Percentiles rank a stretch among this genome's conserved stretches.
These are phyloP conservation scores for Euglossa dilemma DNA, from an alignment of 1,140 invertebrate genomes.

Conservation along the genomic window DNA sequence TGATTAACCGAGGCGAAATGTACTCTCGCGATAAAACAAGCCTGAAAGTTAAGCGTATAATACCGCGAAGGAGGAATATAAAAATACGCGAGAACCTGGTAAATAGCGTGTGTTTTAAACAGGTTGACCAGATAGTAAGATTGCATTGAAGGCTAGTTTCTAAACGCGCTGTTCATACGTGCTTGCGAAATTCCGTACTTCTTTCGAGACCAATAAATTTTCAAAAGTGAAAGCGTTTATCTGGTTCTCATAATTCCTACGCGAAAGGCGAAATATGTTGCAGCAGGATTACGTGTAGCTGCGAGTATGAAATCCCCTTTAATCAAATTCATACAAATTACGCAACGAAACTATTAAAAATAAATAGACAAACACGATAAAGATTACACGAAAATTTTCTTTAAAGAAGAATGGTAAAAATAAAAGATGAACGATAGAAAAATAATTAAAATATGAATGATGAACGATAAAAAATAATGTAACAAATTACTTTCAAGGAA, in stretches of 20 bases:
- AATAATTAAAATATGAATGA: too few species aligned
- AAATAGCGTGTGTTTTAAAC: not conserved
- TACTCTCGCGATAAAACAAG: too few species aligned
- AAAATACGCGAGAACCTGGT: not conserved
- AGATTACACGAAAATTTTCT: too few species aligned
- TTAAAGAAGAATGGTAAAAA: not conserved
- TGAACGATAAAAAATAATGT: too few species aligned
- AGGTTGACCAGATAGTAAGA: conserved; percentile 1
- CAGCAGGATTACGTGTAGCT: not conserved
- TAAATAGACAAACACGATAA: too few species aligned
- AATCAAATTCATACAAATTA: too few species aligned
- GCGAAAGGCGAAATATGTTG: not conserved
- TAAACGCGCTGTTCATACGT: not conserved
- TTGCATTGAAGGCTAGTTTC: conserved; percentile 18
- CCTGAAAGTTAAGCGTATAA: not conserved
- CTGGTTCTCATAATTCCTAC: not conserved
- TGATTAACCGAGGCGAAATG: too few species aligned
- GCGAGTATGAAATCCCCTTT: not conserved
- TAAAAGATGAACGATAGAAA: too few species aligned
- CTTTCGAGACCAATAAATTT: not conserved
- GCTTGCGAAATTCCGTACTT: conserved; percentile 19
- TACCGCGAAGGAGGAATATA: too few species aligned
- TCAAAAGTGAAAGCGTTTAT: conserved; percentile 32
- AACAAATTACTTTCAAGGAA: too few species aligned
- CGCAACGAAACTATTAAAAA: too few species aligned